Conservation (phyloP, 2,797 vertebrate species). For the Acipenser transmontanus region DNA sequence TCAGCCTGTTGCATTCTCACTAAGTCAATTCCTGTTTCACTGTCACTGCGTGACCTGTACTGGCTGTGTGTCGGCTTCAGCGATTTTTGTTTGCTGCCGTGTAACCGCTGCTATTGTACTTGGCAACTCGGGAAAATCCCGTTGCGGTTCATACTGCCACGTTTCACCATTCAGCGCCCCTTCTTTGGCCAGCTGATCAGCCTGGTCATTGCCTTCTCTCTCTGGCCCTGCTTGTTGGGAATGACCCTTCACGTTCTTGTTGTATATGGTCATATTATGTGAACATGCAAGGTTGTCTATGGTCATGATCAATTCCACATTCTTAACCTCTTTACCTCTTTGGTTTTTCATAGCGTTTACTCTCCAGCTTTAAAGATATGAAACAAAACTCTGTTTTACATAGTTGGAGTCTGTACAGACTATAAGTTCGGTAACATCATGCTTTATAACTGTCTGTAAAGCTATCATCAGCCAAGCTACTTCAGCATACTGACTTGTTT, state of each 20-base stretch:
- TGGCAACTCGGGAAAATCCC: background rate
- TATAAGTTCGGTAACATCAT: background rate
- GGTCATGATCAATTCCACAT: background rate
- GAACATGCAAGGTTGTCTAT: slow-evolving; percentile 9
- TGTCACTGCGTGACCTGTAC: too few species aligned
- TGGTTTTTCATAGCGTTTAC: slow-evolving; percentile 4
- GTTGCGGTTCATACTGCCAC: background rate
- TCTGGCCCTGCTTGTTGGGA: background rate
- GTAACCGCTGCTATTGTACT: too few species aligned
- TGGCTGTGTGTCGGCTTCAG: too few species aligned
- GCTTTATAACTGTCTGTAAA: background rate
- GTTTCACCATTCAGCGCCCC: background rate
- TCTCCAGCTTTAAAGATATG: background rate
- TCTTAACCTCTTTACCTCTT: slow-evolving; percentile 7
- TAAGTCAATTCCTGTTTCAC: background rate
- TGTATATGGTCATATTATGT: background rate
- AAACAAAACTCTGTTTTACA: slow-evolving; percentile 4
- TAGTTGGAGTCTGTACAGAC: slow-evolving; percentile 19
- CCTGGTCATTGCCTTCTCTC: slow-evolving; percentile 1
- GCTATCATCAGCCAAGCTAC: slow-evolving; percentile 8
- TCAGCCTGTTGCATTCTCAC: slow-evolving; percentile 10
- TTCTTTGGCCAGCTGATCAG: slow-evolving; percentile 5
- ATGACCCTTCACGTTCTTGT: slow-evolving; percentile 13
- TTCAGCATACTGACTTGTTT: slow-evolving; percentile 15
- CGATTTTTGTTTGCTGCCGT: too few species aligned